These are phyloP conservation scores for Melospiza melodia DNA, from an alignment of 2,113 vertebrate species.

Conservation along the genomic window DNA sequence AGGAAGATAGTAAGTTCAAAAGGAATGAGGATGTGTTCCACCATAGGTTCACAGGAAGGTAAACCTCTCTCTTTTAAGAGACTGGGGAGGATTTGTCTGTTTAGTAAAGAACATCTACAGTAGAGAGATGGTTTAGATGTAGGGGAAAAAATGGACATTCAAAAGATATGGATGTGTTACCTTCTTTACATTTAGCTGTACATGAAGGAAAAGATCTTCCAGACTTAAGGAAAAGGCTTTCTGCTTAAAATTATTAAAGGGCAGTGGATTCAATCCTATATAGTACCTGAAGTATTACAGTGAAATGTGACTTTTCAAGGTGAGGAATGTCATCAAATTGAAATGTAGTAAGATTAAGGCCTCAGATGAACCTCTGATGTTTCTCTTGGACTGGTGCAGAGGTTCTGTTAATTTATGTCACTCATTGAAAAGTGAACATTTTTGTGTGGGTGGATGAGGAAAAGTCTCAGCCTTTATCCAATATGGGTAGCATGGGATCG, in stretches of 20 bases:
- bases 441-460: conserved; percentile 57
- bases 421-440: conserved; percentile 31
- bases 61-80: neutral
- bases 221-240: neutral
- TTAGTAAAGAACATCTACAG: neutral
- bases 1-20: neutral
- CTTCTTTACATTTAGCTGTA: neutral
- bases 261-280: neutral
- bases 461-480: conserved; percentile 25
- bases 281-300: neutral
- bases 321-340: fast-evolving
- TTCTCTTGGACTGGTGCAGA: conserved; percentile 12
- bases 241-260: neutral
- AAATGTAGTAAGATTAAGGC: neutral
- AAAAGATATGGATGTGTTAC: neutral
- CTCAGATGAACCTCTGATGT: conserved; percentile 20
- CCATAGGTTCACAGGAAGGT: neutral
- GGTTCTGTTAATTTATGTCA: conserved; percentile 8
- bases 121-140: neutral
- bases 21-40: neutral
- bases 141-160: fast-evolving
- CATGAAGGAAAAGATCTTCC: neutral
- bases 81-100: neutral
- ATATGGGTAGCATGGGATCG: neutral
- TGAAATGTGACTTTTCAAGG: neutral